Evolutionary conservation across 2,888 invertebrate genomes (phyloP).

Genomic region (Drosophila peninsularis): DNA sequence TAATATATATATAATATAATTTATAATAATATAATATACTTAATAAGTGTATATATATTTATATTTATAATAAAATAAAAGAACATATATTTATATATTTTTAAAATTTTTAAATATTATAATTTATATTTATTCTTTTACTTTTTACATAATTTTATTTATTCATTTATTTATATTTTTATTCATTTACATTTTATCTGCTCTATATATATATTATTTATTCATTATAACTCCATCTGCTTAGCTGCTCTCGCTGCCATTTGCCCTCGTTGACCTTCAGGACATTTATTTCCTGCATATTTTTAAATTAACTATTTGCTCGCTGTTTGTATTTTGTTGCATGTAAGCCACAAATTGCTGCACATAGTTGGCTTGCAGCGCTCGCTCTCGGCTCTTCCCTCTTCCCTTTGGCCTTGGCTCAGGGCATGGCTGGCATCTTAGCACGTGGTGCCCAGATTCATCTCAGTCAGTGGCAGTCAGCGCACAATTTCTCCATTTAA

Average conservation of each 20-base stretch:
- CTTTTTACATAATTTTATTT: too few species aligned
- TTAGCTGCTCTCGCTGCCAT: background rate
- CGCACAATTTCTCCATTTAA: slow-evolving; percentile 74
- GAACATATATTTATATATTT: too few species aligned
- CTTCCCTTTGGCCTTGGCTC: slow-evolving; percentile 43
- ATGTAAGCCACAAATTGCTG: slow-evolving; percentile 51
- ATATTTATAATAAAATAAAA: too few species aligned
- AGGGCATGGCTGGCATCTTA: slow-evolving; percentile 41
- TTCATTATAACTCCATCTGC: background rate
- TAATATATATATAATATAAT: too few species aligned
- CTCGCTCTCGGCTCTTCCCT: background rate
- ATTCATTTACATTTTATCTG: too few species aligned
- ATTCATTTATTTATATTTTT: too few species aligned
- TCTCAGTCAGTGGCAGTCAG: slow-evolving; percentile 70
- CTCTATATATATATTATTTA: background rate
- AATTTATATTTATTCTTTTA: too few species aligned
- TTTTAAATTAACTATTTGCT: slow-evolving; percentile 15
- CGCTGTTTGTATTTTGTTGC: slow-evolving; percentile 40
- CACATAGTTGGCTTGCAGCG: slow-evolving; percentile 36
- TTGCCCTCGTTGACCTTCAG: slow-evolving; percentile 37
- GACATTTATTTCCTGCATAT: slow-evolving; percentile 14
- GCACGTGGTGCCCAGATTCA: slow-evolving; percentile 76
- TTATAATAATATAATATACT: too few species aligned
- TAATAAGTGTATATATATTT: background rate
- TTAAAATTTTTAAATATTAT: too few species aligned